Evolutionary conservation across 1,140 invertebrate genomes (phyloP).

Genomic region (Brachionus sp.): DNA sequence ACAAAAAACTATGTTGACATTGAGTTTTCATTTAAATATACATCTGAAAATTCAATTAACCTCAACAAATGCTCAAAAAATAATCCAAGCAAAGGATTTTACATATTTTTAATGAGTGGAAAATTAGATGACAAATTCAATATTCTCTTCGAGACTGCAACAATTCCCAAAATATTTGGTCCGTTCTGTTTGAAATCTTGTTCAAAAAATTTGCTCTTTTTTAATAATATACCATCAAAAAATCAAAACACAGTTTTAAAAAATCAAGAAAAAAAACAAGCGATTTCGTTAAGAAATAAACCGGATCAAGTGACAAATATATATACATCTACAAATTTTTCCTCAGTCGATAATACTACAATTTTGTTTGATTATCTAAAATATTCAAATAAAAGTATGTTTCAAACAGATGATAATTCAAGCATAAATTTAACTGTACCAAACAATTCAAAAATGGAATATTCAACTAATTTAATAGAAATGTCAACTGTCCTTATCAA

Average conservation of each 20-base stretch:
- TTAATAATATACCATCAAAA: neutral
- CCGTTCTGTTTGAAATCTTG: conserved; percentile 7
- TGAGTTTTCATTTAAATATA: conserved; percentile 25
- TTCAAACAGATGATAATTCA: too few species aligned
- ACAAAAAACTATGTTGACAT: conserved; percentile 1
- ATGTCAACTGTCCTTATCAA: too few species aligned
- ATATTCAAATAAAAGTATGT: too few species aligned
- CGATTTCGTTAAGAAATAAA: neutral
- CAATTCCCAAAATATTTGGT: conserved; percentile 26
- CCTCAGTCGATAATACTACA: too few species aligned
- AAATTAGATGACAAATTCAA: neutral
- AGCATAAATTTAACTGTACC: too few species aligned
- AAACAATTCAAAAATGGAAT: too few species aligned
- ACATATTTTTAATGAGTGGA: conserved; percentile 44
- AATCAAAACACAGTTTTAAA: neutral
- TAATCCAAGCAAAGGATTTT: conserved; percentile 4
- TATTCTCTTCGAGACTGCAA: conserved; percentile 28
- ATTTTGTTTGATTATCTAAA: too few species aligned
- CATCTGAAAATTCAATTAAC: neutral
- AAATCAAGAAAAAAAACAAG: neutral
- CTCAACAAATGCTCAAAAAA: conserved; percentile 13
- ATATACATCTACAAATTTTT: neutral
- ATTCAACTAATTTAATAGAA: too few species aligned
- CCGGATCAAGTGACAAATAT: neutral
- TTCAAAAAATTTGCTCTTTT: neutral